A percentile compares a stretch with the other conserved stretches of the same genome.
Evolutionary conservation across 2,888 invertebrate genomes (phyloP).

Genomic region (Cheiracanthium punctorium): DNA sequence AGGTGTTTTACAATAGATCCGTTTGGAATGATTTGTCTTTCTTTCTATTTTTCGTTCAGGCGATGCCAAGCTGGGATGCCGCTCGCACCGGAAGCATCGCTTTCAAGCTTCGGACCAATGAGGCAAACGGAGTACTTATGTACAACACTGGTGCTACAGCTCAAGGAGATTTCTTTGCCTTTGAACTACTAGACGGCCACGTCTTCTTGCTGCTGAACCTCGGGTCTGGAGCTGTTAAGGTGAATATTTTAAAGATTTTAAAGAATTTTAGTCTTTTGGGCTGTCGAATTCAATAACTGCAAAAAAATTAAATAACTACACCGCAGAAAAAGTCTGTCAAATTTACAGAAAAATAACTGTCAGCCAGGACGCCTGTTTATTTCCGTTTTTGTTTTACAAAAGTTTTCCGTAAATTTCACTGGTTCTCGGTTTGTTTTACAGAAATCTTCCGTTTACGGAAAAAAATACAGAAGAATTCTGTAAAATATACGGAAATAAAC

Average conservation of each 20-base stretch:
- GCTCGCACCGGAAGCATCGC: slow-evolving; percentile 90
- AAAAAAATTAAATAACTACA: not conserved
- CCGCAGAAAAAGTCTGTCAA: too few relatives aligned
- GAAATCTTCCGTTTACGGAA: too few relatives aligned
- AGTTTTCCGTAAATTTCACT: too few relatives aligned
- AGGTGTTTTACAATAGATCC: too few relatives aligned
- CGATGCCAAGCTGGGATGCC: slow-evolving; percentile 93
- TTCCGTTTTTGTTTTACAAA: too few relatives aligned
- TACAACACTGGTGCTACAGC: slow-evolving; percentile 85
- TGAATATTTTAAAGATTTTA: not conserved
- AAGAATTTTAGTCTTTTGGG: not conserved
- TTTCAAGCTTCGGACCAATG: slow-evolving; percentile 96
- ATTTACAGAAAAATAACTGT: too few relatives aligned
- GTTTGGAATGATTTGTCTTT: too few relatives aligned
- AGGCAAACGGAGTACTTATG: slow-evolving; percentile 93
- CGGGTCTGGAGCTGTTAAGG: slow-evolving; percentile 90
- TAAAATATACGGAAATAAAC: too few relatives aligned
- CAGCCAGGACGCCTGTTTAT: too few relatives aligned
- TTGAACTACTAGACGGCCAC: slow-evolving; percentile 95
- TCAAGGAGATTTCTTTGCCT: slow-evolving; percentile 92
- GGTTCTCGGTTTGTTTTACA: too few relatives aligned
- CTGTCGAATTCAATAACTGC: not conserved
- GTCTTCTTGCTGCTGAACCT: slow-evolving; percentile 93
- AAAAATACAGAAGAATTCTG: too few relatives aligned
- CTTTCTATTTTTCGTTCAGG: slow-evolving; percentile 78